These are phyloP conservation scores for Homarus americanus DNA, from an alignment of 1,140 invertebrate species.

Conservation along the genomic window DNA sequence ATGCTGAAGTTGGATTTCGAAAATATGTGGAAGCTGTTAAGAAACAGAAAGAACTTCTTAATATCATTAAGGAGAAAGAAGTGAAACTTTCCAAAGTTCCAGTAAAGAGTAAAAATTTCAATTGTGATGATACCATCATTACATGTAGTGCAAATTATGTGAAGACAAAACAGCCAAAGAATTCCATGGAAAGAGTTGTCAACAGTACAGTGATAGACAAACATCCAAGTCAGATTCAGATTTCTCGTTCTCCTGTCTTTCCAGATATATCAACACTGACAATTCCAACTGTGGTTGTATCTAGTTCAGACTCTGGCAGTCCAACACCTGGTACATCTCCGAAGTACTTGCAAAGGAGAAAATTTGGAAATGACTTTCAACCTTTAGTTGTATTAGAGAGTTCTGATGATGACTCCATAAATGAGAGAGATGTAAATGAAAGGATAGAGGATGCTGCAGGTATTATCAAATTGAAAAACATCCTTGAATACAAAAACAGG, in stretches of 20 bases:
- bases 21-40: conserved; percentile 62
- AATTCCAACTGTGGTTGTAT: neutral
- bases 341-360: neutral
- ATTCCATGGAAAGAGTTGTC: neutral
- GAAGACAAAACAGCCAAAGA: neutral
- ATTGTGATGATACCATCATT: conserved; percentile 58
- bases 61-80: conserved; percentile 55
- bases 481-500: neutral
- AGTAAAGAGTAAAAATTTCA: neutral
- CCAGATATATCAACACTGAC: conserved; percentile 68
- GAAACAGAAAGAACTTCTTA: conserved; percentile 10
- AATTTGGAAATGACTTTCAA: neutral
- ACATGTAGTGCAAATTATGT: conserved; percentile 45
- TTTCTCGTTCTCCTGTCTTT: neutral
- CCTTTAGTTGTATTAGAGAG: conserved; percentile 28
- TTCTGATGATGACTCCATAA: conserved; percentile 16
- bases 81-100: neutral
- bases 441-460: neutral
- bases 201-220: conserved; percentile 64
- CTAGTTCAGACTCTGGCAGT: neutral
- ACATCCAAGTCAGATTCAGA: neutral
- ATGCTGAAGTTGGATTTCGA: conserved; percentile 58
- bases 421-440: neutral
- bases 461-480: neutral
- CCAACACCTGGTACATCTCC: conserved; percentile 6